phyloP scores from a whole-genome alignment of 2,797 vertebrate genomes.

The Hyperoplus immaculatus region DNA sequence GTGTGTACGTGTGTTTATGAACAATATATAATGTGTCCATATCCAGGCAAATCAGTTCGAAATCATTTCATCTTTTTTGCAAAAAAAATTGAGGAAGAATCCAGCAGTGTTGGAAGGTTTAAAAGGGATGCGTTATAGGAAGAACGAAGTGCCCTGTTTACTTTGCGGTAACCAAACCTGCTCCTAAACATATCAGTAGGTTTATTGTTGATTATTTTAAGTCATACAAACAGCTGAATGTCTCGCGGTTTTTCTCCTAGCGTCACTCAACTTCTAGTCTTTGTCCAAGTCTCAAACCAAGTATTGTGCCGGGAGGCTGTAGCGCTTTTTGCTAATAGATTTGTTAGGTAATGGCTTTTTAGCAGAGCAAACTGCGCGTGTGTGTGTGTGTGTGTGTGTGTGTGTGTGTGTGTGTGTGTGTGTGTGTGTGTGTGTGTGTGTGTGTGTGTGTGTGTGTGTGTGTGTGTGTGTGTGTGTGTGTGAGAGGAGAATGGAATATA shows the following conservation, averaged over 20 bases:
- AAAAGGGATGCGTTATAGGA: constrained; percentile 68
- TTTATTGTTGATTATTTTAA: constrained; percentile 9
- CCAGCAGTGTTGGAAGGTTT: constrained; percentile 40
- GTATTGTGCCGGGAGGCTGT: constrained; percentile 87
- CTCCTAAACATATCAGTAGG: constrained; percentile 22
- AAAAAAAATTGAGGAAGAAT: constrained; percentile 35
- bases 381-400: constrained; percentile 34
- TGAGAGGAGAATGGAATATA: constrained; percentile 20
- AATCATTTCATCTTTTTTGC: constrained; percentile 36
- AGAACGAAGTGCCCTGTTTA: constrained; percentile 77
- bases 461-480: constrained; percentile 33
- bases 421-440: constrained; percentile 15
- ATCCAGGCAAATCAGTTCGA: constrained; percentile 40
- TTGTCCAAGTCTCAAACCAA: constrained; percentile 79
- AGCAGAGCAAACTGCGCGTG: constrained; percentile 56
- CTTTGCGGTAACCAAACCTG: constrained; percentile 58
- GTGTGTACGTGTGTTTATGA: constrained; percentile 58
- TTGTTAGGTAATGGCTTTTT: constrained; percentile 85
- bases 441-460: constrained; percentile 25
- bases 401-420: too few relatives aligned
- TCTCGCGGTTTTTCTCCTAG: constrained; percentile 28
- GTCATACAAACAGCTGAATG: constrained; percentile 60
- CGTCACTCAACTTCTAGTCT: constrained; percentile 61
- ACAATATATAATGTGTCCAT: constrained; percentile 52
- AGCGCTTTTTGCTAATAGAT: constrained; percentile 72